Base-by-base conservation (phyloP, 2,797 vertebrate species). In the Ptychadena robeensis region DNA sequence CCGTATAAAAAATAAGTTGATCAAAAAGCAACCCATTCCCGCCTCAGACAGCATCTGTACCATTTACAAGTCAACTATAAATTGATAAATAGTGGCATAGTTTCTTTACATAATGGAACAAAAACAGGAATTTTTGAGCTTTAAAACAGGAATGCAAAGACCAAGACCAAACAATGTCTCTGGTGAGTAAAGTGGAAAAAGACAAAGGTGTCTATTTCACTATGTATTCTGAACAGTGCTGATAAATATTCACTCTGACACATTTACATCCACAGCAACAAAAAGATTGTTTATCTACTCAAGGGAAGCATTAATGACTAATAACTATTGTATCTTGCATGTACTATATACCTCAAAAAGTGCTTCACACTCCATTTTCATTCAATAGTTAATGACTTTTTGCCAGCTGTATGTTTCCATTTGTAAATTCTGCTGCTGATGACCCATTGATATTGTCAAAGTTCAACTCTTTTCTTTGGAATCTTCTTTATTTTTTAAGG, bases 271-370 rank as follows among this genome's bases (percentile, higher is more conserved):
- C 35, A 63, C 8, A 48, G 28, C 30, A 48, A 65, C 28, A 30
- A 65, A 73, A 53, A 63, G 15, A 15, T 40, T 30, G 9, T 59
- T 40, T 53, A 73, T 44, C 38, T 73, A 35, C 32, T 37, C 38
- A 81, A 53, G 25, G 63, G 44, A 67, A 34, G 61, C 32, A 59
- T 57, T 27, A 37, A 71, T 63, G 31, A 61, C 57, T 44, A 71
- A 37, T 68, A 70, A n/a, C 12, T 28, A 35, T 61, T 61, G 27
- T 27, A 31, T 22, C 35, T 15, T 38, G 32, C 53, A 30, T 35
- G 31, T 37, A 71, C 38, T 28, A 8, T 80, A 27, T 72, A 27
- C 53, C 48, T 37, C 44, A 30, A 40, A 25, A 70, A 30, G 10
- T 31, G 27, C 53, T 63, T 71, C 35, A 71, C 61, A 71, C 57